Conservation (phyloP, 37 sponge, comb jelly and placozoan genomes). For the Spongilla lacustris region DNA sequence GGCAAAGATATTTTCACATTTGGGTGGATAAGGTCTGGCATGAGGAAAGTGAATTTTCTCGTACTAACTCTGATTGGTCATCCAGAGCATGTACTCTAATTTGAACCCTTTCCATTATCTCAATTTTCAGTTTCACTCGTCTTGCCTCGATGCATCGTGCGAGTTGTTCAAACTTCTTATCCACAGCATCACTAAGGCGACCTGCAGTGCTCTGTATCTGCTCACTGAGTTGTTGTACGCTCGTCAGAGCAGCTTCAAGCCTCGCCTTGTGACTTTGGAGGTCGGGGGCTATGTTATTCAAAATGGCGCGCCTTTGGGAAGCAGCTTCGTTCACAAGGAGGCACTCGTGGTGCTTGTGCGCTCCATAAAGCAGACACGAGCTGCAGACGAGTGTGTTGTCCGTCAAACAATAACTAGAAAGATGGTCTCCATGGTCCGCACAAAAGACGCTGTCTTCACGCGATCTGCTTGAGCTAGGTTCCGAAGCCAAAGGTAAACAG, state of each 20-base stretch:
- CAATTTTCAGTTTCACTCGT: slow-evolving; percentile 27
- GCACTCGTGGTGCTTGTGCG: slow-evolving; percentile 20
- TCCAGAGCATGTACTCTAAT: slow-evolving; percentile 35
- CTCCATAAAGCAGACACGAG: slow-evolving; percentile 43
- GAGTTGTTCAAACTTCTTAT: slow-evolving; percentile 23
- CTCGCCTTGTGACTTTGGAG: slow-evolving; percentile 1
- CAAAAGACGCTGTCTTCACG: not conserved
- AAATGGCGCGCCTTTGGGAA: not conserved
- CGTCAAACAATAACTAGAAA: slow-evolving; percentile 47
- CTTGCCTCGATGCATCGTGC: slow-evolving; percentile 2
- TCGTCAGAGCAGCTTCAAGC: slow-evolving; percentile 2
- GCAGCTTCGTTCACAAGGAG: slow-evolving; percentile 37
- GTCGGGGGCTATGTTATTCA: slow-evolving; percentile 35
- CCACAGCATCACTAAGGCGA: slow-evolving; percentile 1
- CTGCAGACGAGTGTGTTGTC: slow-evolving; percentile 39
- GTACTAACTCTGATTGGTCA: slow-evolving; percentile 36
- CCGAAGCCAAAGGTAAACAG: not conserved
- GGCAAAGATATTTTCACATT: not conserved
- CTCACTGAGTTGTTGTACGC: not conserved
- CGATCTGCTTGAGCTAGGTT: not conserved
- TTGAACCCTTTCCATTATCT: slow-evolving; percentile 30
- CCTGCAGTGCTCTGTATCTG: slow-evolving; percentile 12
- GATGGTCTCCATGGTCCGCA: slow-evolving; percentile 41
- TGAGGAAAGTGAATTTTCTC: not conserved
- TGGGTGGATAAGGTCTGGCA: no score